A percentile compares a stretch with the other conserved stretches of the same genome.
phyloP scores from a whole-genome alignment of 2,888 invertebrate species.

The Brassicogethes aeneus region DNA sequence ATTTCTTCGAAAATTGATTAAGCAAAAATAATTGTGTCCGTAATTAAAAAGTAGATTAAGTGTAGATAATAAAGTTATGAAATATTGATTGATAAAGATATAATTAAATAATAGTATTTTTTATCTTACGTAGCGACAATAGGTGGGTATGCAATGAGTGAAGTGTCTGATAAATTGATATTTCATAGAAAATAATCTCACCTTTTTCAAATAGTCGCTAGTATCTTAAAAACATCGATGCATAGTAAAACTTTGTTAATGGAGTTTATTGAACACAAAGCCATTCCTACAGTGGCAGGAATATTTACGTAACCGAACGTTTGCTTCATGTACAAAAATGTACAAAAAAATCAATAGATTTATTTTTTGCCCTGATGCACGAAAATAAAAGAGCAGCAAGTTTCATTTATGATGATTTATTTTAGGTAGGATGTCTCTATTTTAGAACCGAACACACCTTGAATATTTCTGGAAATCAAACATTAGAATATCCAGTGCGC shows the following conservation, averaged over 20 bases:
- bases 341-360: not conserved
- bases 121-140: too few relatives aligned
- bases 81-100: too few relatives aligned
- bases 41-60: too few relatives aligned
- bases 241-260: conserved; percentile 21
- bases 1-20: too few relatives aligned
- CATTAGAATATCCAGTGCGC: conserved; percentile 24
- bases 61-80: too few relatives aligned
- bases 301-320: conserved; percentile 14
- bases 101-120: too few relatives aligned
- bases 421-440: conserved; percentile 7
- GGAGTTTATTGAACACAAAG: conserved; percentile 16
- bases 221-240: conserved; percentile 22
- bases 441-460: conserved; percentile 5
- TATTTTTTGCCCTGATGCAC: not conserved
- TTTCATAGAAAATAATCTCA: conserved; percentile 3
- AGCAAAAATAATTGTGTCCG: too few relatives aligned
- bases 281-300: conserved; percentile 21
- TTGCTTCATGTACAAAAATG: conserved; percentile 6
- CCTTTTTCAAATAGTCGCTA: conserved; percentile 4
- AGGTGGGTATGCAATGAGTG: too few relatives aligned
- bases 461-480: conserved; percentile 9
- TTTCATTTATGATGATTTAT: conserved; percentile 9
- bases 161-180: too few relatives aligned
- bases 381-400: not conserved